Evolutionary conservation across 2,113 vertebrate species (phyloP).

Genomic region (Cisticola juncidis): DNA sequence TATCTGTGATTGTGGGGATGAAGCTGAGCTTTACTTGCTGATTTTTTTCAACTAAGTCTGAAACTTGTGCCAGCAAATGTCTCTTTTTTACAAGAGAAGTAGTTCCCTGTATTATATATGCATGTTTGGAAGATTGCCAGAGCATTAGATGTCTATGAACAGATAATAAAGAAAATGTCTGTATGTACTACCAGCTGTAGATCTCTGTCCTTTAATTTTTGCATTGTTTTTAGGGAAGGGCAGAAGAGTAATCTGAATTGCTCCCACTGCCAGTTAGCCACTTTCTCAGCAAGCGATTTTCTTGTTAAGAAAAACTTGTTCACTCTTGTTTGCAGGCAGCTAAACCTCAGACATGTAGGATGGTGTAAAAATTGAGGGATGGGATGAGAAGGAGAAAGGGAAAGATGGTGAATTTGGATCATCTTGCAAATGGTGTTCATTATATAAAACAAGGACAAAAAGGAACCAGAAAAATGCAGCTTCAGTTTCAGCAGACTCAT

Average conservation of each 20-base stretch:
- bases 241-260: background rate
- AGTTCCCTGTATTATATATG: conserved; percentile 14
- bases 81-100: conserved; percentile 14
- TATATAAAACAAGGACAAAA: background rate
- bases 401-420: background rate
- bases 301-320: background rate
- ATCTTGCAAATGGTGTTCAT: background rate
- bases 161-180: conserved; percentile 6
- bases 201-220: conserved; percentile 2
- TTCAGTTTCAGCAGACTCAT: background rate
- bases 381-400: background rate
- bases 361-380: background rate
- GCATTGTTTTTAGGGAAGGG: background rate
- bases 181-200: background rate
- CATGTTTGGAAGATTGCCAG: conserved; percentile 24
- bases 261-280: background rate
- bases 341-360: background rate
- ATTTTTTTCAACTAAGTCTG: background rate
- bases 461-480: background rate
- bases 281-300: conserved; percentile 9
- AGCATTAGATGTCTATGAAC: conserved; percentile 3
- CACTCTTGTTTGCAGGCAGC: background rate
- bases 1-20: background rate
- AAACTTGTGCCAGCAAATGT: conserved; percentile 14
- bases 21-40: background rate